These are phyloP conservation scores for Drosophila orena DNA, from an alignment of 1,140 invertebrate genomes.

Conservation along the genomic window DNA sequence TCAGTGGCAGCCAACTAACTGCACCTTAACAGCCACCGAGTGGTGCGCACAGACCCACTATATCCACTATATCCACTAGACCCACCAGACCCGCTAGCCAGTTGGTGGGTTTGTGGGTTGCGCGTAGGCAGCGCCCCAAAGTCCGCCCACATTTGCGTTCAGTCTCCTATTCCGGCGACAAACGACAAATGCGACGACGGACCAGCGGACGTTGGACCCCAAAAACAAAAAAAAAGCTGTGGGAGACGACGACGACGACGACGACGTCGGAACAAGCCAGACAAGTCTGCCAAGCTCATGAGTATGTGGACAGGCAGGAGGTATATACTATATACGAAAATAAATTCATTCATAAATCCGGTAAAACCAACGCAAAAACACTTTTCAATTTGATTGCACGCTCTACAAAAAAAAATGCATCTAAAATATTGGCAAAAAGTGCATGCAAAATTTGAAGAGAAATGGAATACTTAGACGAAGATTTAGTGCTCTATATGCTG, in stretches of 20 bases:
- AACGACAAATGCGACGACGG: slow-evolving; percentile 76
- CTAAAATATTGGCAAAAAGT: slow-evolving; percentile 42
- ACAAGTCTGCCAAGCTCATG: slow-evolving; percentile 66
- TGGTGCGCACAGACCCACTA: slow-evolving; percentile 24
- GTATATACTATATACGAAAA: slow-evolving; percentile 60
- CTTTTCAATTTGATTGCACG: slow-evolving; percentile 80
- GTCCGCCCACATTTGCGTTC: slow-evolving; percentile 76
- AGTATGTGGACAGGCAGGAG: slow-evolving; percentile 37
- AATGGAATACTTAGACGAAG: not conserved
- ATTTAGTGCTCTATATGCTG: slow-evolving; percentile 7
- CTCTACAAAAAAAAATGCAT: slow-evolving; percentile 55
- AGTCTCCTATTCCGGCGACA: slow-evolving; percentile 76
- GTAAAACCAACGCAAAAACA: slow-evolving; percentile 81
- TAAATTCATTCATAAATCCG: slow-evolving; percentile 84
- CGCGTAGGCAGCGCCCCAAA: slow-evolving; percentile 71
- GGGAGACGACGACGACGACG: slow-evolving; percentile 58
- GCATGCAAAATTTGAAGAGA: slow-evolving; percentile 26
- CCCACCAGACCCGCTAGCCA: slow-evolving; percentile 37
- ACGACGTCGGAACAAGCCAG: slow-evolving; percentile 55
- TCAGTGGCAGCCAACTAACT: slow-evolving; percentile 53
- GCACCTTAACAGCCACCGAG: slow-evolving; percentile 64
- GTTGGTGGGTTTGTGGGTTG: slow-evolving; percentile 70
- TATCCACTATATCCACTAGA: slow-evolving; percentile 24
- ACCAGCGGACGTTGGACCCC: slow-evolving; percentile 38
- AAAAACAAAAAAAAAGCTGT: slow-evolving; percentile 29